Percentiles rank a stretch among this genome's conserved stretches.
These are phyloP conservation scores for cattle (Bos taurus) DNA, from an alignment of 2,113 vertebrate genomes.

Conservation along the genomic window ARS-UCD2.0 NC_037328.1:63272001-63272500, in stretches of 20 bases:
- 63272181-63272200: background rate
- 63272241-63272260: background rate
- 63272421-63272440: constrained; percentile 75
- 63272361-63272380: constrained; percentile 59
- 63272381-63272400: constrained; percentile 68
- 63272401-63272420: constrained; percentile 62
- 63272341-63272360: constrained; percentile 74
- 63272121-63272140: background rate
- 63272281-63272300: background rate
- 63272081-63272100: background rate
- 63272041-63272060: background rate
- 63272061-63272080: background rate
- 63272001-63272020: background rate
- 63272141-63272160: background rate
- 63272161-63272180: background rate
- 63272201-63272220: background rate
- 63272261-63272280: background rate
- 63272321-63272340: constrained; percentile 67
- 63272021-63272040: background rate
- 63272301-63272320: constrained; percentile 50
- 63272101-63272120: background rate
- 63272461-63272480: constrained; percentile 70
- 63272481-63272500: constrained; percentile 66
- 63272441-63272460: constrained; percentile 75
- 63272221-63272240: background rate